Evolutionary conservation across 2,888 invertebrate species (phyloP), one percentile per base, ranked within the genome.

Genomic region (Pristionchus fissidentatus): DNA sequence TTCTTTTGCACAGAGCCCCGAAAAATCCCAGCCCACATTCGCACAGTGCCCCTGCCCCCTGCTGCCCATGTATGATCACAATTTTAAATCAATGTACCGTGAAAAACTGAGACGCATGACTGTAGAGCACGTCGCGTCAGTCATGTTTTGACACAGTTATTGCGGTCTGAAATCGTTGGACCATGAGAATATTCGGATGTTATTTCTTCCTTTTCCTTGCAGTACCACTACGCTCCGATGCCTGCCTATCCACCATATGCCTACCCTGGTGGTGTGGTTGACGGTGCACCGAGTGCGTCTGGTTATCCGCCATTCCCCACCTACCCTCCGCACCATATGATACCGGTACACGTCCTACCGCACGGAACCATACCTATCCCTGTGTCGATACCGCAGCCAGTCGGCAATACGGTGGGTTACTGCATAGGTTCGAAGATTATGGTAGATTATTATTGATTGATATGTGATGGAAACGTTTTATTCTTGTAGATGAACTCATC

Each of bases 341-440:
- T 81, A 15, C 81, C 60, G 22, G 60, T 62, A 22, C 81, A 81
- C 41, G 32, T 60, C 19, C 62, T 81, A 26, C 81, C 81, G 3
- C 35, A 60, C 8, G 81, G 81, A 29, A 62, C 81, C 13, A 62
- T 81, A 10, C 81, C 81, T 5, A 81, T 81, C n/a, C 62, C 81
- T 15, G 29, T 62, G 5, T 41, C 43, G n/a, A n/a, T n/a, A 26
- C 75, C 75, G 73, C 73, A 38, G 15, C 57, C 57, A 19, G 19
- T 19, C 15, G n/a, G 26, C n/a, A 70, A 70, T 70, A 29, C 66
- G 66, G 75, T 75, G 60, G 26, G 5, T 60, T 60, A 8, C 35
- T 62, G 62, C n/a, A n/a, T 62, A 35, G 62, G 62, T 35, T 4
- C 26, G 55, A 57, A 26, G 19, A 2, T 57, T 57, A 4, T 8